Evolutionary conservation across 2,797 vertebrate genomes (phyloP).

Genomic region (Pitangus sulphuratus): DNA sequence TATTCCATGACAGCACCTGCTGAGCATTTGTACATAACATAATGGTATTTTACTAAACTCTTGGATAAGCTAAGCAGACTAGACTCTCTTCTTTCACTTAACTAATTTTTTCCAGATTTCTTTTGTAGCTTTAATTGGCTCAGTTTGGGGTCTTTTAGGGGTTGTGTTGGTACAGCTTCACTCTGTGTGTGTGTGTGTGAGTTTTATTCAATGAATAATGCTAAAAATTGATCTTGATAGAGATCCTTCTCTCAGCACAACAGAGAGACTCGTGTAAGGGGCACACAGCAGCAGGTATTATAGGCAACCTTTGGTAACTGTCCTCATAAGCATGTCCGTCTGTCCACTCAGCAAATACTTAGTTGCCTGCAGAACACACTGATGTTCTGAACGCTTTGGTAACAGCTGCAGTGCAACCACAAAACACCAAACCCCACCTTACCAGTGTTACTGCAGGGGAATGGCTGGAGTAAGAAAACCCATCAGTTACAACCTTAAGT

Average conservation of each 20-base stretch:
- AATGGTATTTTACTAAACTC: neutral
- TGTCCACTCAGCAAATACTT: neutral
- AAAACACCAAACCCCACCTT: too few relatives aligned
- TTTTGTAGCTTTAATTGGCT: neutral
- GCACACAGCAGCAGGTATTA: neutral
- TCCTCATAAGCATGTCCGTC: neutral
- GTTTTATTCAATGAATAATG: neutral
- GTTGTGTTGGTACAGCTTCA: neutral
- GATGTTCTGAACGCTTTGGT: neutral
- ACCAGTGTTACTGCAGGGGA: rapidly evolving
- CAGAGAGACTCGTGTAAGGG: too few relatives aligned
- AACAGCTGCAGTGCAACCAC: neutral
- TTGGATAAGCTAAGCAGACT: neutral
- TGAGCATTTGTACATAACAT: neutral
- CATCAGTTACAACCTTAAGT: neutral
- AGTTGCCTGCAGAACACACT: neutral
- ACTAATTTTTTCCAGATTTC: neutral
- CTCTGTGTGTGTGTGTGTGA: neutral
- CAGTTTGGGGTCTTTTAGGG: neutral
- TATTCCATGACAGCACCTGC: neutral
- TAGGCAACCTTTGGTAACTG: neutral
- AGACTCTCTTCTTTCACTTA: neutral
- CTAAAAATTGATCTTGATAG: neutral
- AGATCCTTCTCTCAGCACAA: neutral
- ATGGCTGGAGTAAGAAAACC: neutral